Conservation (phyloP, 2,888 invertebrate species). For the Neocrepidodera transversa region DNA sequence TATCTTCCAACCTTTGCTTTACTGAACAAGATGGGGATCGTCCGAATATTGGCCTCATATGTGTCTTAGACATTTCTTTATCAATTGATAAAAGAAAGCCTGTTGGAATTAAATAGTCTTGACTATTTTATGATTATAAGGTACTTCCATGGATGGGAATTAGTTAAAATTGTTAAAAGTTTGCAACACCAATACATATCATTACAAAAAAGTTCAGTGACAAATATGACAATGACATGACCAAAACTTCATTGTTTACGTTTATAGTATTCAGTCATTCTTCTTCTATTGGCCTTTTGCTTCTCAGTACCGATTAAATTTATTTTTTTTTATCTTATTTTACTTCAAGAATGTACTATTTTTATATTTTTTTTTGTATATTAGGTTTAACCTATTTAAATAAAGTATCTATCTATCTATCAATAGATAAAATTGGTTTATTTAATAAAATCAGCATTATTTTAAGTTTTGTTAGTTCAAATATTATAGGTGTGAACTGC, state of each 20-base stretch:
- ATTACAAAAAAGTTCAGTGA: not conserved
- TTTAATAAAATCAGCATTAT: too few species aligned
- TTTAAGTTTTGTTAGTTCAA: too few species aligned
- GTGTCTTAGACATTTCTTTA: slow-evolving; percentile 73
- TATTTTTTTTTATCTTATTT: too few species aligned
- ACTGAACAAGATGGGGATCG: slow-evolving; percentile 80
- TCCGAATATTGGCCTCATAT: slow-evolving; percentile 75
- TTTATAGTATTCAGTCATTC: not conserved
- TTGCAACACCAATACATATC: not conserved
- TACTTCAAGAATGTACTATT: too few species aligned
- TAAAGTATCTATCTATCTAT: too few species aligned
- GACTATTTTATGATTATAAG: not conserved
- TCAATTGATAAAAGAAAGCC: slow-evolving; percentile 5
- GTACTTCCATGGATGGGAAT: not conserved
- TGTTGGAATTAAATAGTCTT: not conserved
- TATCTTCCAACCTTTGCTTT: slow-evolving; percentile 74
- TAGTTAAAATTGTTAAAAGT: not conserved
- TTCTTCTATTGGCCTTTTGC: not conserved
- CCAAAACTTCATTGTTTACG: not conserved
- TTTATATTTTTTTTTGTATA: too few species aligned
- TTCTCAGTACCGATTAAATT: not conserved
- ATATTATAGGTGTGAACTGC: too few species aligned
- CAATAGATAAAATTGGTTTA: too few species aligned
- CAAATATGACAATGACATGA: not conserved
- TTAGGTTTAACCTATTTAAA: too few species aligned